phyloP scores from a whole-genome alignment of 2,888 invertebrate genomes.

The Hermodice carunculata region DNA sequence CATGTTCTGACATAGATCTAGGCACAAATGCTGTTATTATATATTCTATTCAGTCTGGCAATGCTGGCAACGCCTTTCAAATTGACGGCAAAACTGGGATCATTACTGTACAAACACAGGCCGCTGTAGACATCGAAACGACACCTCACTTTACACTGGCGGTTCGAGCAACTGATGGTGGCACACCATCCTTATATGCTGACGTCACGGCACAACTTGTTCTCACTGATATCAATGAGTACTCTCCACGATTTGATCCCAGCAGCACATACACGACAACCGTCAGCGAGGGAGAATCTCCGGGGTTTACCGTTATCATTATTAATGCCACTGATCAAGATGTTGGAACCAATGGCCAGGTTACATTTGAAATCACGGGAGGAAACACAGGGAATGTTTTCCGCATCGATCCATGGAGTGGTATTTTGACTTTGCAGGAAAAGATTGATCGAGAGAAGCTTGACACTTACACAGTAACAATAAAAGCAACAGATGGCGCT shows the following conservation, averaged over 20 bases:
- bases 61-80: slow-evolving; percentile 35
- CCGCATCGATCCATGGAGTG: slow-evolving; percentile 39
- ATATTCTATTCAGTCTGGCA: slow-evolving; percentile 43
- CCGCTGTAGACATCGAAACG: slow-evolving; percentile 9
- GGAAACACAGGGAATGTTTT: slow-evolving; percentile 48
- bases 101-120: neutral
- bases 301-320: slow-evolving; percentile 43
- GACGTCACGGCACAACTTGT: slow-evolving; percentile 10
- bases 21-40: slow-evolving; percentile 47
- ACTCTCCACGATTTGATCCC: slow-evolving; percentile 40
- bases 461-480: slow-evolving; percentile 33
- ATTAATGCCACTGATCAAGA: slow-evolving; percentile 52
- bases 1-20: slow-evolving; percentile 27
- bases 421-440: slow-evolving; percentile 31
- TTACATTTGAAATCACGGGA: slow-evolving; percentile 45
- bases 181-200: slow-evolving; percentile 38
- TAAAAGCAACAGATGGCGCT: slow-evolving; percentile 39
- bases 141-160: neutral
- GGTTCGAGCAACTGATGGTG: slow-evolving; percentile 36
- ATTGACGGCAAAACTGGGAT: slow-evolving; percentile 45
- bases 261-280: slow-evolving; percentile 38
- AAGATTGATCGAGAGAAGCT: slow-evolving; percentile 40
- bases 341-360: slow-evolving; percentile 40
- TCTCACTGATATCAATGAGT: slow-evolving; percentile 39
- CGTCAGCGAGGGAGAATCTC: slow-evolving; percentile 39